Percentiles rank a stretch among this genome's conserved stretches.
phyloP scores from a whole-genome alignment of 2,888 invertebrate species.

The Andrena fulva region DNA sequence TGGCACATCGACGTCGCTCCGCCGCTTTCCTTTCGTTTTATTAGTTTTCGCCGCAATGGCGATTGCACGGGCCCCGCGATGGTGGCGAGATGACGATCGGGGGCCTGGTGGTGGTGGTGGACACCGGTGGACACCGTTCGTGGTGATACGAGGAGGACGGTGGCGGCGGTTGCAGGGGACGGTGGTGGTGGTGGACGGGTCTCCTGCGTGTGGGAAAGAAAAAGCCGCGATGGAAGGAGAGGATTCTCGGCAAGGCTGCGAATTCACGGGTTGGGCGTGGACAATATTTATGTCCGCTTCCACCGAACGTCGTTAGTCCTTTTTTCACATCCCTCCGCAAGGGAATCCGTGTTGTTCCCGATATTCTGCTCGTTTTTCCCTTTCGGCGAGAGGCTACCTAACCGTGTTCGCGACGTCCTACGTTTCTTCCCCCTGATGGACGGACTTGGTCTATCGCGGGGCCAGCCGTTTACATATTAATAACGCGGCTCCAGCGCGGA shows the following conservation, averaged over 20 bases:
- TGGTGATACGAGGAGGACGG: conserved; percentile 66
- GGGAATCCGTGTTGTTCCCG: conserved; percentile 24
- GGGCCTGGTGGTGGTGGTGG: conserved; percentile 46
- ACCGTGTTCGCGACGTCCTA: conserved; percentile 21
- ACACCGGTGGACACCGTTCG: conserved; percentile 51
- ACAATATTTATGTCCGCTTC: conserved; percentile 76
- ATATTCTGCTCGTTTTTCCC: conserved; percentile 41
- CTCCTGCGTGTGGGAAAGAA: conserved; percentile 54
- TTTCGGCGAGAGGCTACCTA: conserved; percentile 18
- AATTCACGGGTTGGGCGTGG: conserved; percentile 73
- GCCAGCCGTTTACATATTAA: conserved; percentile 10
- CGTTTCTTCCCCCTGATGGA: neutral
- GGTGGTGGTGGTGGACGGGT: conserved; percentile 54
- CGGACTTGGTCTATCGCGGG: conserved; percentile 7
- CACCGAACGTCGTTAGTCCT: conserved; percentile 36
- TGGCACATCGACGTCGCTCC: conserved; percentile 22
- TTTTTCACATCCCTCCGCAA: conserved; percentile 2
- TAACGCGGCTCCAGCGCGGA: neutral
- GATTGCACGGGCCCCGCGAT: conserved; percentile 62
- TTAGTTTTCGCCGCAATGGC: conserved; percentile 69
- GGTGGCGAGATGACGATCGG: conserved; percentile 58
- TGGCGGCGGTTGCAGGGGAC: conserved; percentile 44
- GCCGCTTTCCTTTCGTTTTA: conserved; percentile 64
- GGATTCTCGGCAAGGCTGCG: conserved; percentile 66
- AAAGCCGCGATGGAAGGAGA: conserved; percentile 61